A percentile compares a stretch with the other conserved stretches of the same genome.
Conservation (phyloP, 2,888 invertebrate species). For the Hedya salicella region DNA sequence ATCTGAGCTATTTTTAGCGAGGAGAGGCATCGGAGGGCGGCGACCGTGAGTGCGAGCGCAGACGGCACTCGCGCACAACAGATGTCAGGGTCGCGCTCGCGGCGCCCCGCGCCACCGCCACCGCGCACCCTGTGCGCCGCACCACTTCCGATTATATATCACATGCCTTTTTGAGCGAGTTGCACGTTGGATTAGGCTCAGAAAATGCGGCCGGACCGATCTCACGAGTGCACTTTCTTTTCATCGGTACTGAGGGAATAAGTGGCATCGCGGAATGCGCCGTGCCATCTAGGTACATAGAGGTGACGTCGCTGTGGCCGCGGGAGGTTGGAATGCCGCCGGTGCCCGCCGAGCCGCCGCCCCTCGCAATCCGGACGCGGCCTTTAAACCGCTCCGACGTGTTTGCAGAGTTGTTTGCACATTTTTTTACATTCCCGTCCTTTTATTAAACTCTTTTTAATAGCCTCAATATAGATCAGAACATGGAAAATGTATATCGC, state of each 20-base stretch:
- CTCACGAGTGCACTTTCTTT: slow-evolving; percentile 58
- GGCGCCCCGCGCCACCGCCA: slow-evolving; percentile 55
- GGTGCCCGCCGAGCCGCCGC: slow-evolving; percentile 68
- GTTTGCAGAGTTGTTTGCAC: slow-evolving; percentile 84
- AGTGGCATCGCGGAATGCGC: slow-evolving; percentile 65
- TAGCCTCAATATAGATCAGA: slow-evolving; percentile 50
- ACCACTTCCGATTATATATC: slow-evolving; percentile 48
- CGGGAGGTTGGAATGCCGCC: slow-evolving; percentile 80
- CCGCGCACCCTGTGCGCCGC: slow-evolving; percentile 45
- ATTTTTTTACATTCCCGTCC: slow-evolving; percentile 83
- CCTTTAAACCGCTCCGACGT: slow-evolving; percentile 84
- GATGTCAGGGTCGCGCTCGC: slow-evolving; percentile 66
- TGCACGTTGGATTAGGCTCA: slow-evolving; percentile 21
- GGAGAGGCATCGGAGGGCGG: slow-evolving; percentile 73
- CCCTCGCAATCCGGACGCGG: slow-evolving; percentile 83
- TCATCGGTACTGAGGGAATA: slow-evolving; percentile 54
- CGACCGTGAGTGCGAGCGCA: slow-evolving; percentile 69
- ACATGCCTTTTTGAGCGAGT: slow-evolving; percentile 32
- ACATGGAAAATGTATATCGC: slow-evolving; percentile 20
- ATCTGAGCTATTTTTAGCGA: slow-evolving; percentile 74
- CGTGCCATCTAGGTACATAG: slow-evolving; percentile 58
- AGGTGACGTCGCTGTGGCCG: slow-evolving; percentile 71
- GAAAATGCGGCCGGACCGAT: slow-evolving; percentile 48
- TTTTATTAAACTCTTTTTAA: slow-evolving; percentile 74
- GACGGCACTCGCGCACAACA: slow-evolving; percentile 61